Base-by-base conservation (phyloP, 30 jellyfish, hydroid and myxozoan species). In the Hydractinia symbiolongicarpus region DNA sequence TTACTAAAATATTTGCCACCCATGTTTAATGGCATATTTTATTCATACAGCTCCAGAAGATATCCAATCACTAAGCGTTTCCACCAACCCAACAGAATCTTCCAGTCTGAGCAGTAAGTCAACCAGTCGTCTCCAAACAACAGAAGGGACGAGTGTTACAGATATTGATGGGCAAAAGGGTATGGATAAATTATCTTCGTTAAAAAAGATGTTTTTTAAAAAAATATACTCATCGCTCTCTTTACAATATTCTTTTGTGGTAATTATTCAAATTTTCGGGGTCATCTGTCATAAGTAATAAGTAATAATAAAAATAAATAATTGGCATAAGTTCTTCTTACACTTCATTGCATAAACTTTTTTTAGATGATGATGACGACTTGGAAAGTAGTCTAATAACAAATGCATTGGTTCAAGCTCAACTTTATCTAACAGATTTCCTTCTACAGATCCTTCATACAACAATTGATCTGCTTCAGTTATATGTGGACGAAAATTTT, bases 341-440 rank as follows among this genome's bases (percentile, higher is more conserved):
- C 44, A 30, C 44, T 30, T 0, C 1, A 30, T 30, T 30, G 44
- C 44, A 30, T 30, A 30, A 30, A 30, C 44, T 30, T 30, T 30
- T 30, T 30, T 72, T 72, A 21, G 14, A 72, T 54, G 95, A 79
- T 54, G 82, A 84, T 16, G 96, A 83, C 4, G 95, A 86, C 56
- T 86, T 86, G 73, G 98, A 91, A 79, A 71, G 92, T 17, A 90
- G 82, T n/a, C 54, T 86, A 19, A 64, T 93, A 6, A 76, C 95
- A 53, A 96, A 93, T 70, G 96, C 98, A 5, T 66, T 93, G 79
- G 83, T 83, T 55, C 94, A 80, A 74, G 84, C 90, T 16, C 96
- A 87, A 73, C 77, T 52, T 9, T 60, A 54, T n/a, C 62, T 77
- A 10, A 30, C 78, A 49, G 77, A 77, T 17, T 77, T 77, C 40